Evolutionary conservation across 2,797 vertebrate species (phyloP), one percentile per base, ranked within the genome.

Genomic region (Rhabdophis nuchalis): DNA sequence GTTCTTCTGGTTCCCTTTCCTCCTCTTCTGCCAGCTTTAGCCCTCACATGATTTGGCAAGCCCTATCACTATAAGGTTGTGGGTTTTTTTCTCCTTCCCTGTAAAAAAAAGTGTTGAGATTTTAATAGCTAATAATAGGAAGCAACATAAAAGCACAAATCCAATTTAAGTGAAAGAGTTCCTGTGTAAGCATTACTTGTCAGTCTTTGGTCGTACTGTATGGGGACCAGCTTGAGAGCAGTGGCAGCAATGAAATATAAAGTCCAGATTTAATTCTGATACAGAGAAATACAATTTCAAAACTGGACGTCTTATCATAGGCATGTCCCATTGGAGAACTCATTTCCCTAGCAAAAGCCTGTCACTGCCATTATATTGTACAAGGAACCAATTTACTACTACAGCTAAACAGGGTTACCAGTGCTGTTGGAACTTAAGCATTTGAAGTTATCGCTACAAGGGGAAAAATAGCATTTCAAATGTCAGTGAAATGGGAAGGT

Each of bases 191-290:
- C 98, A 97, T 97, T 97, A 98, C 98, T 98, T 99, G 98, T 99
- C 99, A 99, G 98, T 98, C 97, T 97, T 95, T 98, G 98, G 98
- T 98, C 98, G 98, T 98, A 98, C 98, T 98, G 98, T 98, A 97
- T 97, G 98, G 98, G 95, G 98, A 98, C 98, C 97, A 96, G 98
- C 98, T 98, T 97, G 97, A 94, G 97, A 98, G 98, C 98, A 97
- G 97, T 97, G 97, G 97, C 96, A 98, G 98, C 97, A 98, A 98
- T 98, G 98, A 99, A 99, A 99, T 99, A 99, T 99, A 99, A 99
- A 99, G 98, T 99, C 98, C 98, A 99, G 99, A 99, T 99, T 99
- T 99, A 99, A 99, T 99, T 99, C 99, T 97, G 99, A 99, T 99
- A 99, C 97, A 98, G 98, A 99, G 99, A 99, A 99, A 99, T 99